Base-by-base conservation (phyloP, 2,113 vertebrate genomes). In the Stercorarius parasiticus region DNA sequence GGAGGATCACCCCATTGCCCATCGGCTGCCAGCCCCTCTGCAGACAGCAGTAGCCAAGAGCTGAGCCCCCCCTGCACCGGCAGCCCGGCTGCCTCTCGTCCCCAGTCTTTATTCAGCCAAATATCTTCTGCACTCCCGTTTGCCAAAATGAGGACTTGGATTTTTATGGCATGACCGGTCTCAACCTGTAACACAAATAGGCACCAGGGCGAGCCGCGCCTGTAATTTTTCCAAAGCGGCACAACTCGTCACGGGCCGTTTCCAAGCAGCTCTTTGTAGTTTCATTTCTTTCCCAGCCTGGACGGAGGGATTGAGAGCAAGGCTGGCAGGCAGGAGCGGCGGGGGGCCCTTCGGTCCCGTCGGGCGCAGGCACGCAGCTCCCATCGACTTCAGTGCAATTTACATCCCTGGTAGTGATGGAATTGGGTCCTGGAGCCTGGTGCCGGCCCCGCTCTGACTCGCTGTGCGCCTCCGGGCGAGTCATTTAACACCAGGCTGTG, bases 401-500 rank as follows among this genome's bases (percentile, higher is more conserved):
- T 94, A 73, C 50, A 0, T 90, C 53, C 77, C 94, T 86, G 58
- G 66, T 71, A 95, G 84, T 90, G 94, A 95, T 91, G 76, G 92
- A 97, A 96, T 84, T 88, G 88, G 88, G 95, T 97, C 95, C 96
- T 0, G 0, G 82, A 92, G 82, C 87, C 94, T 58, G 76, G 80
- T 81, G 79, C 67, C 5, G 22, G 47, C 93, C 96, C 92, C 0
- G 6, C 90, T 93, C 82, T 86, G 87, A 95, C 81, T 94, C 8
- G 5, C 76, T 96, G 82, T 67, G 76, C 0, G 13, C 93, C 97
- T 93, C 67, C n/a, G 64, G 94, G 95, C 90, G 21, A 96, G 67
- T 42, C 85, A 49, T 96, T 96, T 95, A 94, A 96, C 90, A 94
- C 94, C 95, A 97, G 96, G 95, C 76, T 96, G 81, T 96, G 93